Conservation (phyloP, 2,113 vertebrate species). For the Genyomyrus donnyi region DNA sequence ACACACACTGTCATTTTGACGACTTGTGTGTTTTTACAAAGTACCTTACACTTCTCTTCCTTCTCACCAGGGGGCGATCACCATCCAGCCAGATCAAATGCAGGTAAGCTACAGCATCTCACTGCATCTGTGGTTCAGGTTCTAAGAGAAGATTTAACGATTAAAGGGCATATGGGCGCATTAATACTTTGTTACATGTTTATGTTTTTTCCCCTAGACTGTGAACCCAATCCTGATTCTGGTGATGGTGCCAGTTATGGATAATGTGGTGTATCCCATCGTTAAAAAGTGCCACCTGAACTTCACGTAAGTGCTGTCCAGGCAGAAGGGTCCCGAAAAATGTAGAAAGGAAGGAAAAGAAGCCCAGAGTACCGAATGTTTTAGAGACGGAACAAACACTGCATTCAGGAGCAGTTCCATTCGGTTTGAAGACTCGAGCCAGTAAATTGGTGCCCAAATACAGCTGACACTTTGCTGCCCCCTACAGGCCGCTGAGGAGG, state of each 20-base stretch:
- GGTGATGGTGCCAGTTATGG: constrained; percentile 77
- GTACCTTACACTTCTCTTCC: constrained; percentile 2
- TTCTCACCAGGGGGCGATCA: constrained; percentile 61
- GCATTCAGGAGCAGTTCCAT: not conserved
- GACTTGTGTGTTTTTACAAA: not conserved
- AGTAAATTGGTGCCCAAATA: not conserved
- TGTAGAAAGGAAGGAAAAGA: not conserved
- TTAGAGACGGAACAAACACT: not conserved
- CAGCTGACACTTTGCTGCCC: not conserved
- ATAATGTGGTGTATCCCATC: constrained; percentile 75
- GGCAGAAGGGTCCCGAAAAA: not conserved
- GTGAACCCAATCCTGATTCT: constrained; percentile 86
- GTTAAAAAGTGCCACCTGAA: constrained; percentile 80
- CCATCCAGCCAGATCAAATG: constrained; percentile 91
- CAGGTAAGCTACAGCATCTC: constrained; percentile 59
- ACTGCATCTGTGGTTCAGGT: not conserved
- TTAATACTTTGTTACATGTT: not conserved
- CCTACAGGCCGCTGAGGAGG: constrained; percentile 75
- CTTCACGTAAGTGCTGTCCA: constrained; percentile 75
- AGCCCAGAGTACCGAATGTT: not conserved
- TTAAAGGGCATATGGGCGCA: not conserved
- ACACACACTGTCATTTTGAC: not conserved
- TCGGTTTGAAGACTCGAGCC: not conserved
- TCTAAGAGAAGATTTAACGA: not conserved
- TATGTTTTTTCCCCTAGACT: constrained; percentile 56